These are phyloP conservation scores for Sialis fuliginosa DNA, from an alignment of 2,888 invertebrate genomes.

Conservation along the genomic window DNA sequence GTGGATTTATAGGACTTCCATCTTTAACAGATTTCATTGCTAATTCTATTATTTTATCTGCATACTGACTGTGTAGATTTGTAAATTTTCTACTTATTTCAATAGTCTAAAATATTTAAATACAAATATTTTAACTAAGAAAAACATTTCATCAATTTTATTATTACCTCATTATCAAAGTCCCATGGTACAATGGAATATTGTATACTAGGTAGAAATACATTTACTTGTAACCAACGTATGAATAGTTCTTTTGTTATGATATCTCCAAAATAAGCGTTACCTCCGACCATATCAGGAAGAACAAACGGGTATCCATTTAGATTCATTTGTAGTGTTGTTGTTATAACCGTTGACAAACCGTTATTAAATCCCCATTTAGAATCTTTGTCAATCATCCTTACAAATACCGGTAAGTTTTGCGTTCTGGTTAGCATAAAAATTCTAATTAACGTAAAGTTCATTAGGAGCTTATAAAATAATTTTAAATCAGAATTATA, in stretches of 20 bases:
- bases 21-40: slow-evolving; percentile 37
- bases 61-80: slow-evolving; percentile 41
- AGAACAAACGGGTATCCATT: slow-evolving; percentile 36
- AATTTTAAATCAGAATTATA: too few species aligned
- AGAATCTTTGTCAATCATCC: slow-evolving; percentile 66
- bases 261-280: slow-evolving; percentile 35
- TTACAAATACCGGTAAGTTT: slow-evolving; percentile 46
- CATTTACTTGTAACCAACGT: slow-evolving; percentile 61
- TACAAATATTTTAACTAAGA: not conserved
- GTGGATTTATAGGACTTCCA: slow-evolving; percentile 59
- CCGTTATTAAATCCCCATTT: slow-evolving; percentile 53
- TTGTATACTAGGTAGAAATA: slow-evolving; percentile 63
- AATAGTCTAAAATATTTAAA: slow-evolving; percentile 28
- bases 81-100: slow-evolving; percentile 44
- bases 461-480: too few species aligned
- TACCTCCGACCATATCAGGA: slow-evolving; percentile 67
- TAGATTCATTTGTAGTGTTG: slow-evolving; percentile 39
- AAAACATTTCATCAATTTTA: not conserved
- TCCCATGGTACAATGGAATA: slow-evolving; percentile 70
- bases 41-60: slow-evolving; percentile 39
- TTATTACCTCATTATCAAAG: slow-evolving; percentile 30
- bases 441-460: too few species aligned
- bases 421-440: slow-evolving; percentile 33
- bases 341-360: slow-evolving; percentile 51
- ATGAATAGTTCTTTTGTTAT: slow-evolving; percentile 49